Conservation (phyloP, 2,113 vertebrate species). For the Montifringilla adamsi region DNA sequence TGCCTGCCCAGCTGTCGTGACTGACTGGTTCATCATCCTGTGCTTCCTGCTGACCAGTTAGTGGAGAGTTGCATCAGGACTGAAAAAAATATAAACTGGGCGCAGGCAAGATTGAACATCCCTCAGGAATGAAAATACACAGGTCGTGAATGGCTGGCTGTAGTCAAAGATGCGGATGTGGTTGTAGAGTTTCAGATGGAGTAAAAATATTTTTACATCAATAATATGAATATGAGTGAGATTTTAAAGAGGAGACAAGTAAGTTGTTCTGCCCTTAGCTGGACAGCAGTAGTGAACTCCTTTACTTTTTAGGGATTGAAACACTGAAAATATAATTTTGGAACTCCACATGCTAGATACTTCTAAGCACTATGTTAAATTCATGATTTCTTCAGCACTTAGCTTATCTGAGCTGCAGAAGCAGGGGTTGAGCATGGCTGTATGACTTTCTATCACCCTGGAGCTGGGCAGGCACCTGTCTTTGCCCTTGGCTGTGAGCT, state of each 20-base stretch:
- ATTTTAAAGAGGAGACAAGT: not conserved
- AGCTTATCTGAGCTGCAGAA: not conserved
- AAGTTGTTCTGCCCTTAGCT: not conserved
- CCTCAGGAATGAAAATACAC: not conserved
- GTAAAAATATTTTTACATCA: not conserved
- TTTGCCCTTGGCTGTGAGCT: not conserved
- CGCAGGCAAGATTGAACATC: not conserved
- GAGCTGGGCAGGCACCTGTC: not conserved
- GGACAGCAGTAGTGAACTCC: not conserved
- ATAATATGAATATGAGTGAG: not conserved
- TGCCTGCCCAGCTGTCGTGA: not conserved
- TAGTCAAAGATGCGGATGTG: rapidly evolving
- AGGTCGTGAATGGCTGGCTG: not conserved
- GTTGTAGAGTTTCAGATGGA: not conserved
- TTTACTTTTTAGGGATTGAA: not conserved
- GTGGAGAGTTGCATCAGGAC: not conserved
- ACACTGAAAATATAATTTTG: not conserved
- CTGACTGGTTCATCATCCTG: not conserved
- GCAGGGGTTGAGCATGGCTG: rapidly evolving
- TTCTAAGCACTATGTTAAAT: not conserved
- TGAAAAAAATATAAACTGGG: not conserved
- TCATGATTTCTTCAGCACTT: not conserved
- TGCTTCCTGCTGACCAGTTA: not conserved
- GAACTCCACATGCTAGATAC: not conserved
- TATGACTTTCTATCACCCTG: not conserved